These are phyloP conservation scores for Triplophysa tibetana DNA, from an alignment of 2,113 vertebrate genomes.

Conservation along the genomic window DNA sequence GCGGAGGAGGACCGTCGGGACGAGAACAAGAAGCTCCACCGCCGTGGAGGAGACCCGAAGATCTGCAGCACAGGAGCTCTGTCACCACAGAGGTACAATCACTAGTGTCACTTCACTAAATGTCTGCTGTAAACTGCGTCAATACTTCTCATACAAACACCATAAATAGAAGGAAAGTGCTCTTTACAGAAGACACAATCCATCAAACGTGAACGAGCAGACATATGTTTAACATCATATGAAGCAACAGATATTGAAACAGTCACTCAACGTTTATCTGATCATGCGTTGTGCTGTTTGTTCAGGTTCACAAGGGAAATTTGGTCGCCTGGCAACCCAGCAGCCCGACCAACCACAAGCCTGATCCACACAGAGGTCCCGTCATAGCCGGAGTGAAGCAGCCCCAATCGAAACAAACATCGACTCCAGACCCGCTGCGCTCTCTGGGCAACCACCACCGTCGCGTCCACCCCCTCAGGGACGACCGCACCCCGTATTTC, in stretches of 20 bases:
- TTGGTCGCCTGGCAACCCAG: conserved; percentile 49
- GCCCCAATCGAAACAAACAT: not conserved
- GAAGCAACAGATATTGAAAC: too few relatives aligned
- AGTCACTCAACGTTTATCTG: too few relatives aligned
- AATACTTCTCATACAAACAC: too few relatives aligned
- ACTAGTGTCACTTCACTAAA: not conserved
- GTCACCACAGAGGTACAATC: conserved; percentile 59
- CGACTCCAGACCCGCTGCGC: conserved; percentile 46
- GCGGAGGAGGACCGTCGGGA: conserved; percentile 52
- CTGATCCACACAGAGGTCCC: conserved; percentile 9
- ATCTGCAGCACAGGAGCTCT: conserved; percentile 50
- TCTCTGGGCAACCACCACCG: conserved; percentile 77
- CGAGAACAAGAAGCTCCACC: conserved; percentile 63
- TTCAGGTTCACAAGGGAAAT: conserved; percentile 54
- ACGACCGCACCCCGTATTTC: conserved; percentile 86
- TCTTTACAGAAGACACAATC: too few relatives aligned
- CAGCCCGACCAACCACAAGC: conserved; percentile 23
- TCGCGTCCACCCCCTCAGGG: conserved; percentile 75
- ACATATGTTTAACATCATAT: too few relatives aligned
- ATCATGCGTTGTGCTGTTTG: not conserved
- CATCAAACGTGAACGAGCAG: too few relatives aligned
- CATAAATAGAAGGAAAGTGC: too few relatives aligned
- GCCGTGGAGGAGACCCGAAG: conserved; percentile 69
- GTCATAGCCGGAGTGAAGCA: conserved; percentile 3
- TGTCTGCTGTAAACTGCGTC: not conserved